Evolutionary conservation across 2,888 invertebrate genomes (phyloP).

Genomic region (Anagyrus pseudococci): DNA sequence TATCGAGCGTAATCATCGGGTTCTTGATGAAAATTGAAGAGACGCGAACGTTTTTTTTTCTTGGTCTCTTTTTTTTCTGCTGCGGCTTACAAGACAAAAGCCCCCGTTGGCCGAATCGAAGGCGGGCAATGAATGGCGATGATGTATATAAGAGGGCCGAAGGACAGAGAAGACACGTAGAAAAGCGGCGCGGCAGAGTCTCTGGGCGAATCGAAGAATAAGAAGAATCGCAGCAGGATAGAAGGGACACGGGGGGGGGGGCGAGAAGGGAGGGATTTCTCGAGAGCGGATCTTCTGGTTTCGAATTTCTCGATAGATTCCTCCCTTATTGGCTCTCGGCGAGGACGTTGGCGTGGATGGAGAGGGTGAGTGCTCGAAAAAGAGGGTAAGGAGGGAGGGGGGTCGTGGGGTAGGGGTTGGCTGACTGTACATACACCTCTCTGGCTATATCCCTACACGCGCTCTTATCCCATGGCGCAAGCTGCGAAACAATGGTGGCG

Average conservation of each 20-base stretch:
- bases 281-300: constrained; percentile 43
- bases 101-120: no score
- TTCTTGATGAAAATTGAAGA: not conserved
- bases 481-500: constrained; percentile 54
- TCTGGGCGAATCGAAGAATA: constrained; percentile 1
- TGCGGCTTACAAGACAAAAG: no score
- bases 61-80: no score
- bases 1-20: no score
- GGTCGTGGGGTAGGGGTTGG: no score
- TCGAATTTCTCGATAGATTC: constrained; percentile 55
- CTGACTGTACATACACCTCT: no score
- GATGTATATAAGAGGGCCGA: constrained; percentile 16
- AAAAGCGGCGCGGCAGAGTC: constrained; percentile 1
- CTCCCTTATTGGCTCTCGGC: constrained; percentile 34
- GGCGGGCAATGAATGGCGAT: no score
- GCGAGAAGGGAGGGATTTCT: constrained; percentile 12
- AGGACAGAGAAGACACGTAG: constrained; percentile 21
- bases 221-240: constrained; percentile 1
- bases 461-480: no score
- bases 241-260: constrained; percentile 15
- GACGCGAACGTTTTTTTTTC: not conserved
- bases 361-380: no score
- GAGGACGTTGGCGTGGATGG: no score
- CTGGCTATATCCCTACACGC: no score
- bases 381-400: no score